These are phyloP conservation scores for Mugil cephalus DNA, from an alignment of 2,113 vertebrate genomes.

Conservation along the genomic window DNA sequence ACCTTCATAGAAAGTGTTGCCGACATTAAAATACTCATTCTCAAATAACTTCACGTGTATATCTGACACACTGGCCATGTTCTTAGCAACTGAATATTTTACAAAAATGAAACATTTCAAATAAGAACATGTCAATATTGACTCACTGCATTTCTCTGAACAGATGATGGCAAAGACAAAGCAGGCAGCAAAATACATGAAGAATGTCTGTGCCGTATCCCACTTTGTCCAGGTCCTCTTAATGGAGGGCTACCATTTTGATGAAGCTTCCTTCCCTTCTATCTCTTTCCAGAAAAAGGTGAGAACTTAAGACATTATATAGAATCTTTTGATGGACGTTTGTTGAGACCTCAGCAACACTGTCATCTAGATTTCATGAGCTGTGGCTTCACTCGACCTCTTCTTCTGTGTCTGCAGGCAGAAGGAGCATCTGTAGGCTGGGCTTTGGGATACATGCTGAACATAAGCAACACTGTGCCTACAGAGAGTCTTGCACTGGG, in stretches of 20 bases:
- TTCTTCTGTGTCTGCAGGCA: slow-evolving; percentile 73
- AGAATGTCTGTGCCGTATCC: slow-evolving; percentile 80
- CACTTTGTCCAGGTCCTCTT: slow-evolving; percentile 84
- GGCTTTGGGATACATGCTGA: slow-evolving; percentile 93
- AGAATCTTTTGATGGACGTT: no score
- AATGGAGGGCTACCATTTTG: slow-evolving; percentile 82
- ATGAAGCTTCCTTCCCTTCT: slow-evolving; percentile 62
- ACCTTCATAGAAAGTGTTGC: no score
- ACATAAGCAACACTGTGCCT: slow-evolving; percentile 85
- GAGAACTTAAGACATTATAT: background rate
- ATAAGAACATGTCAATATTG: background rate
- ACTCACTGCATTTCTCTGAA: background rate
- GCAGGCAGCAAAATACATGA: slow-evolving; percentile 50
- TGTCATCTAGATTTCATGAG: background rate
- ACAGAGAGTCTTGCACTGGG: slow-evolving; percentile 45
- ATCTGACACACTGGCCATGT: background rate
- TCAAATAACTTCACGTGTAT: background rate
- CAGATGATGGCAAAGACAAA: slow-evolving; percentile 63
- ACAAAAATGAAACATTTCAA: background rate
- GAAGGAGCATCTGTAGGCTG: slow-evolving; percentile 85
- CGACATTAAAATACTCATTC: background rate
- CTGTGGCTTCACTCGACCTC: background rate
- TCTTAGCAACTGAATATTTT: background rate
- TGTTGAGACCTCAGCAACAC: background rate
- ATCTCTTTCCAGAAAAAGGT: slow-evolving; percentile 87